Evolutionary conservation across 2,888 invertebrate genomes (phyloP).

Genomic region (Macrosoma leucophasiata): DNA sequence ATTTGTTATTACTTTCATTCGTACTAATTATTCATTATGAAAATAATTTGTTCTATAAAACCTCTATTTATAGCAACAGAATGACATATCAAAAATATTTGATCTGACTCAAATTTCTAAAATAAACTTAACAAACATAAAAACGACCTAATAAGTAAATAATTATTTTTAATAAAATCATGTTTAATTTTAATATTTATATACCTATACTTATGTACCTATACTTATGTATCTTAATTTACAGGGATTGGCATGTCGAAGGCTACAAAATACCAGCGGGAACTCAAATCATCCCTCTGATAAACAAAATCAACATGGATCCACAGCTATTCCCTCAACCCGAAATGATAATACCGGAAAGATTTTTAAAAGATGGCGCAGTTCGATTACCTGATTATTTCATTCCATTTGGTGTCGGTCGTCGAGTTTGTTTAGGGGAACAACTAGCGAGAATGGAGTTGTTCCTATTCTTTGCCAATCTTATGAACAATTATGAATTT

Average conservation of each 20-base stretch:
- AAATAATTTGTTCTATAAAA: too few species aligned
- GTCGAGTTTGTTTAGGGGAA: conserved; percentile 90
- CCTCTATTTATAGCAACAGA: too few species aligned
- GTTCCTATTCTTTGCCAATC: conserved; percentile 85
- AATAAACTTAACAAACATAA: not conserved
- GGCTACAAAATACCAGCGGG: conserved; percentile 85
- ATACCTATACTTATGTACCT: too few species aligned
- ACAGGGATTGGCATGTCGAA: conserved; percentile 82
- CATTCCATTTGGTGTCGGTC: conserved; percentile 89
- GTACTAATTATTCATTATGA: too few species aligned
- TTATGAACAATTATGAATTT: conserved; percentile 84
- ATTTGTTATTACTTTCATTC: too few species aligned
- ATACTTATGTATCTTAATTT: conserved; percentile 22
- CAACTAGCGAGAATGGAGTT: conserved; percentile 88
- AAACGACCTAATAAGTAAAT: too few species aligned
- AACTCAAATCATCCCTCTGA: conserved; percentile 85
- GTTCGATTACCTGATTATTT: conserved; percentile 85
- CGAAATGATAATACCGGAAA: conserved; percentile 82
- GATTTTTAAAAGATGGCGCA: conserved; percentile 83
- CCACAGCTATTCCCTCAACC: conserved; percentile 87
- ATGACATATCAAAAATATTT: too few species aligned
- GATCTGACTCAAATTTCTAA: too few species aligned
- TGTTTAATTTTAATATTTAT: too few species aligned
- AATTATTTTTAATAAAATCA: too few species aligned
- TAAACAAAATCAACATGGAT: conserved; percentile 90